These are phyloP conservation scores for Unio delphinus DNA, from an alignment of 2,888 invertebrate genomes.

Conservation along the genomic window DNA sequence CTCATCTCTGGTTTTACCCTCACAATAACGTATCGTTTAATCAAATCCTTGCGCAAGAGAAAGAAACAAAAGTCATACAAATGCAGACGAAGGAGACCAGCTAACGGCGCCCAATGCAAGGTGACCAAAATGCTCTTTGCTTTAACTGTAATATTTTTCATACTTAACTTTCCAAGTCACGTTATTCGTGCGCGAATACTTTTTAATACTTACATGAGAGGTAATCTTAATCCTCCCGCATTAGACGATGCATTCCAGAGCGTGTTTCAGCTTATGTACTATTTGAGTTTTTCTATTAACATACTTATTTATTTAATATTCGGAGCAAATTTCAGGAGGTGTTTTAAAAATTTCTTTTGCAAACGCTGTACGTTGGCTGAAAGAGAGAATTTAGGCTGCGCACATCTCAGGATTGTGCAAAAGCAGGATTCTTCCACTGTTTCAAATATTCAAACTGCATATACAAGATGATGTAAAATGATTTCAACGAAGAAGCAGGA, in stretches of 20 bases:
- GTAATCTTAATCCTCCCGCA: conserved; percentile 6
- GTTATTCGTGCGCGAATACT: conserved; percentile 38
- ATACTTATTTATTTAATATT: conserved; percentile 44
- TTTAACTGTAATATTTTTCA: conserved; percentile 50
- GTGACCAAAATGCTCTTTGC: conserved; percentile 54
- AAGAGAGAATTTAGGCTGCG: too few relatives aligned
- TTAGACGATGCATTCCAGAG: conserved; percentile 26
- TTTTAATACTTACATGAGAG: conserved; percentile 23
- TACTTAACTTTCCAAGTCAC: conserved; percentile 54
- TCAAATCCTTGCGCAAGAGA: too few relatives aligned
- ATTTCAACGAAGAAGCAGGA: too few relatives aligned
- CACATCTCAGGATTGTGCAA: too few relatives aligned
- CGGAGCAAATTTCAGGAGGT: conserved; percentile 48
- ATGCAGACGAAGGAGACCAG: too few relatives aligned
- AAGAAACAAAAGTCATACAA: background rate
- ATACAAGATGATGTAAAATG: too few relatives aligned
- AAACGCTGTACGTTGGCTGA: background rate
- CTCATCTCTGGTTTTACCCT: conserved; percentile 25
- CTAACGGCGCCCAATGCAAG: conserved; percentile 8
- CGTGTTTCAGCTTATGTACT: conserved; percentile 45
- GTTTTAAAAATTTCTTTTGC: conserved; percentile 36
- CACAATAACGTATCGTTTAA: conserved; percentile 13
- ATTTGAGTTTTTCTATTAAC: conserved; percentile 52
- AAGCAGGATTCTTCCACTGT: too few relatives aligned
- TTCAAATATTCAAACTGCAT: too few relatives aligned